A percentile compares a stretch with the other conserved stretches of the same genome.
Conservation (phyloP, 2,113 vertebrate genomes). For the Passerina amoena region DNA sequence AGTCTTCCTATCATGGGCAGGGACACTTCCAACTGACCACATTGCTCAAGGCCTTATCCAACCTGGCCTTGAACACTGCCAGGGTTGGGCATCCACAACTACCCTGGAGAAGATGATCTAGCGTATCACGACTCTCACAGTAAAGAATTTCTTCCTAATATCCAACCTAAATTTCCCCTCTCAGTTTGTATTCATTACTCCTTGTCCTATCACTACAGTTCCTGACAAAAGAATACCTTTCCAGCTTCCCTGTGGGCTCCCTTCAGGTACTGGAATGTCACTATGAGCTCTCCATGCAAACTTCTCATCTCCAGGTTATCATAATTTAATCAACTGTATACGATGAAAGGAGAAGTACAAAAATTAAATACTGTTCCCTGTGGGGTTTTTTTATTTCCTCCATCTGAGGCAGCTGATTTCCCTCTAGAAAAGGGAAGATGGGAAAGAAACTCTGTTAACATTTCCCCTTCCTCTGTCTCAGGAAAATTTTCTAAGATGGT, state of each 20-base stretch:
- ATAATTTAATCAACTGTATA: background rate
- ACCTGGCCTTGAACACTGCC: background rate
- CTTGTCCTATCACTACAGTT: background rate
- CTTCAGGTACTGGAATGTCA: background rate
- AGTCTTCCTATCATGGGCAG: too few species aligned
- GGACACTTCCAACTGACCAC: background rate
- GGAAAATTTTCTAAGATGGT: background rate
- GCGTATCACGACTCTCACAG: too few species aligned
- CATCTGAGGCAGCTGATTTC: background rate
- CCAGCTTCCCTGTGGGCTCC: accelerated
- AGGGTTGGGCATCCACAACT: background rate
- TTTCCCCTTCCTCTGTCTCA: background rate
- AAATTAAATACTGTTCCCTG: background rate
- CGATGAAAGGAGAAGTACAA: background rate
- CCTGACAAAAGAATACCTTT: background rate
- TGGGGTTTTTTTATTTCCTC: background rate
- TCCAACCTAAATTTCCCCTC: background rate
- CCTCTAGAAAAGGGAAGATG: background rate
- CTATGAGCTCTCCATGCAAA: background rate
- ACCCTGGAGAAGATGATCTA: too few species aligned
- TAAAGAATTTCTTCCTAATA: background rate
- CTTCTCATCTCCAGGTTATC: background rate
- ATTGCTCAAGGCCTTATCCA: background rate
- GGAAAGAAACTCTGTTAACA: background rate
- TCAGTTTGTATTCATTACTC: background rate